phyloP scores from a whole-genome alignment of 2,113 vertebrate genomes.

The Probosciger aterrimus region DNA sequence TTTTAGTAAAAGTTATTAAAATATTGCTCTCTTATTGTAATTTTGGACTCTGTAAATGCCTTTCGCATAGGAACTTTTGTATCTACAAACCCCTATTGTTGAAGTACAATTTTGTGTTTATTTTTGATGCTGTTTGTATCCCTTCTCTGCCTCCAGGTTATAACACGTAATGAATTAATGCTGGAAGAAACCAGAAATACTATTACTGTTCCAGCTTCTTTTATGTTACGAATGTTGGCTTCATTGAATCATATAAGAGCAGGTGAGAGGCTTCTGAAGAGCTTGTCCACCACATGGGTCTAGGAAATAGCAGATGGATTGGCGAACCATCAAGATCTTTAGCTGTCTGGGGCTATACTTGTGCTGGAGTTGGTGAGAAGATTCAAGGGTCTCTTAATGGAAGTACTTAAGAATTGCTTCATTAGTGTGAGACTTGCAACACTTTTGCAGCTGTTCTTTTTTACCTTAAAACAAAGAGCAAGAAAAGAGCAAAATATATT shows the following conservation, averaged over 20 bases:
- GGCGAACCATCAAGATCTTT: neutral
- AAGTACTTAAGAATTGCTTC: neutral
- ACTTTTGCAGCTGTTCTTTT: neutral
- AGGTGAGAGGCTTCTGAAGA: constrained; percentile 74
- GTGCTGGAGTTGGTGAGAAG: neutral
- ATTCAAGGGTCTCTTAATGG: neutral
- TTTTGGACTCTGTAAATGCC: neutral
- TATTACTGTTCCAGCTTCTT: constrained; percentile 97
- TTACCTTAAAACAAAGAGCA: neutral
- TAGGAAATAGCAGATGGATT: neutral
- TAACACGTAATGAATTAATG: constrained; percentile 97
- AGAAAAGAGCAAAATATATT: neutral
- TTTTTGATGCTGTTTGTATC: neutral
- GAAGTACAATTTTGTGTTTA: neutral
- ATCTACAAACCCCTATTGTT: neutral
- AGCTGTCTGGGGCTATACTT: neutral
- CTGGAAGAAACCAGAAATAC: constrained; percentile 97
- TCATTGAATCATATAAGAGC: constrained; percentile 96
- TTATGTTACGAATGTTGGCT: constrained; percentile 97
- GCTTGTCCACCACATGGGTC: neutral
- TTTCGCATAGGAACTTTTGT: neutral
- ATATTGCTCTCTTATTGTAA: neutral
- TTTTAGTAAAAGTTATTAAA: neutral
- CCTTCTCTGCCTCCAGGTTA: constrained; percentile 78
- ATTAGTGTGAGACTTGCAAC: neutral